Base-by-base conservation (phyloP, 1,140 invertebrate genomes). In the Leucophenga varia region DNA sequence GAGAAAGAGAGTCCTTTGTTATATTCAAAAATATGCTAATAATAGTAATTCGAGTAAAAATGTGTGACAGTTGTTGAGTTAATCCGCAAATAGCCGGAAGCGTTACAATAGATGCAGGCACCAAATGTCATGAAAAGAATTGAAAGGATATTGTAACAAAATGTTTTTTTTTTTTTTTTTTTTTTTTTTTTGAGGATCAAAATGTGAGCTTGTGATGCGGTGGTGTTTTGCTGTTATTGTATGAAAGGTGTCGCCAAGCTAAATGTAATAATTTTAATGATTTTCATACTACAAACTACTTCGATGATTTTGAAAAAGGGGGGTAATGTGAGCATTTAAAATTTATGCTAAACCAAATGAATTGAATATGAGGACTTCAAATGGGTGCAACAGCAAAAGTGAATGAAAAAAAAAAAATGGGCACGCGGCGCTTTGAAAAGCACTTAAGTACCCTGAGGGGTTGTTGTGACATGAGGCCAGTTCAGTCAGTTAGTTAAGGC, bases 181-280 rank as follows among this genome's bases (percentile, higher is more conserved):
- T n/a, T n/a, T n/a, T n/a, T n/a, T n/a, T n/a, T n/a, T n/a, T 41
- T 25, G n/a, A 41, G 10, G 36, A 19, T 35, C 32, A 19, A 30
- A 30, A 30, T 8, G 25, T n/a, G n/a, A n/a, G n/a, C n/a, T n/a
- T n/a, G n/a, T n/a, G n/a, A 14, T 25, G 18, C 44, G 22, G 18
- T 43, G 54, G 37, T 37, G 35, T 32, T 25, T 25, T 25, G 10
- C 22, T 25, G 22, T 25, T 25, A 25, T 6, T 6, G 22, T 5
- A n/a, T 5, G 22, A 32, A 49, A 67, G 63, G 63, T 67, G 63
- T 67, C 63, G 42, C 64, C 63, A 67, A 65, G 63, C 63, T 59
- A 54, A 67, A 67, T 67, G 63, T 67, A 67, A 67, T 67, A 67
- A 67, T 67, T 67, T 67, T 67, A 67, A 67, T 67, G 63, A 67